These are phyloP conservation scores for Pycnonotus jocosus DNA, from an alignment of 2,113 vertebrate species.

Conservation along the genomic window DNA sequence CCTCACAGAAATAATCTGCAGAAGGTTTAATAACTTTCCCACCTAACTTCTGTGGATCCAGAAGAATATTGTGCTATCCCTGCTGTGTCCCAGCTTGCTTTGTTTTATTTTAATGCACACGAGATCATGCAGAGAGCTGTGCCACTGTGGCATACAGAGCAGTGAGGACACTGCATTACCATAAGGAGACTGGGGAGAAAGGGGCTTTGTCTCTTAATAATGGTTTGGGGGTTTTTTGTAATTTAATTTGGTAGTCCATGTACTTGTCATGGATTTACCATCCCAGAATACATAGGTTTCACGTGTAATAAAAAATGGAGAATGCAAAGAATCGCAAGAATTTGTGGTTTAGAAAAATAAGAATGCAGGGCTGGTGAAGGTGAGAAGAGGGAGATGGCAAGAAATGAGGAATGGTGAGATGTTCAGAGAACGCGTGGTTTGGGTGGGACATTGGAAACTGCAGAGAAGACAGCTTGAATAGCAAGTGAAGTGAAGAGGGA, in stretches of 20 bases:
- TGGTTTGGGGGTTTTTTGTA: not conserved
- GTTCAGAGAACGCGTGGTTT: not conserved
- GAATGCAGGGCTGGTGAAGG: not conserved
- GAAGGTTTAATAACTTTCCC: conserved; percentile 25
- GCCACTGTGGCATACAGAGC: not conserved
- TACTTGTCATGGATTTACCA: not conserved
- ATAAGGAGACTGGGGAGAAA: not conserved
- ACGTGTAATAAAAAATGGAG: not conserved
- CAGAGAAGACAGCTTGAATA: not conserved
- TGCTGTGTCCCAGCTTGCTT: conserved; percentile 12
- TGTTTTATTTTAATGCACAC: not conserved
- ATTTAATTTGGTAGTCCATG: not conserved
- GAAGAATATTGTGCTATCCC: not conserved
- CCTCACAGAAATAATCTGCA: not conserved
- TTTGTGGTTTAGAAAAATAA: not conserved
- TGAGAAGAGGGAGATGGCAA: not conserved
- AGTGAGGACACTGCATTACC: not conserved
- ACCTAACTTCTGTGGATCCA: not conserved
- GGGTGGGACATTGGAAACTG: not conserved
- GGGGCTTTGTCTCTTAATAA: not conserved
- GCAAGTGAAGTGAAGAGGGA: not conserved
- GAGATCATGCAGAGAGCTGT: not conserved
- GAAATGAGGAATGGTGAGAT: not conserved
- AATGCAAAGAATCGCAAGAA: not conserved
- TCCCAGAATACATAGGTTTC: not conserved